These are phyloP conservation scores for Pontoporia blainvillei DNA, from an alignment of 2,113 vertebrate genomes.

Conservation along the genomic window DNA sequence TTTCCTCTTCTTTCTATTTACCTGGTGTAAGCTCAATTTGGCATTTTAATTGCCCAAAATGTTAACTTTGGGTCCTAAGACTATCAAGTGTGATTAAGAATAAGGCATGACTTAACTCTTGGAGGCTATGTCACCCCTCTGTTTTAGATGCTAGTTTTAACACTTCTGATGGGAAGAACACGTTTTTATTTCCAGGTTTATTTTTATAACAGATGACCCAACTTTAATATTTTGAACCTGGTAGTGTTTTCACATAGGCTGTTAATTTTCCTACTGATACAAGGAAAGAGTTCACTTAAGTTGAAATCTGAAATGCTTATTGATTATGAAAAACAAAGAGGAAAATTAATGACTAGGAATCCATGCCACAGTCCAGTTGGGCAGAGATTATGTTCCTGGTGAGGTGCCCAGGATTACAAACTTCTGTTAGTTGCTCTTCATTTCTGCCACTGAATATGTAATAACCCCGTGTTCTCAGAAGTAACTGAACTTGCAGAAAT, in stretches of 20 bases:
- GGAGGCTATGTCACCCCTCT: slow-evolving; percentile 33
- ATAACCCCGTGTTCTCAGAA: slow-evolving; percentile 29
- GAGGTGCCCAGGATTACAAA: too few relatives aligned
- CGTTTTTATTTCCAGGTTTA: slow-evolving; percentile 59
- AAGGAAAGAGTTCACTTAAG: neutral
- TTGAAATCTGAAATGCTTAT: neutral
- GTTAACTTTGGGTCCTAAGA: neutral
- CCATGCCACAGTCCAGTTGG: neutral
- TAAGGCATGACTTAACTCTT: slow-evolving; percentile 58
- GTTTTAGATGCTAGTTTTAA: slow-evolving; percentile 43
- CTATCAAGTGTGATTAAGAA: slow-evolving; percentile 40
- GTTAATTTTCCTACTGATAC: neutral
- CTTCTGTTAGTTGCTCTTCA: neutral
- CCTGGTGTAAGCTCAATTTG: neutral
- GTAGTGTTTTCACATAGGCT: neutral
- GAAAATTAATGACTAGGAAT: neutral
- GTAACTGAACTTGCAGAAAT: slow-evolving; percentile 64
- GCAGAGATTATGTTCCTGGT: neutral
- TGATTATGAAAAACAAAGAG: neutral
- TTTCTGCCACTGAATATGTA: neutral
- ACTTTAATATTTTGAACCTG: slow-evolving; percentile 40
- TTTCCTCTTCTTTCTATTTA: neutral
- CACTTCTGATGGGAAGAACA: slow-evolving; percentile 53
- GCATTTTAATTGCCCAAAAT: slow-evolving; percentile 13
- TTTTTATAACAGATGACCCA: slow-evolving; percentile 57